These are phyloP conservation scores for Carapus acus DNA, from an alignment of 2,797 vertebrate species.

Conservation along the genomic window DNA sequence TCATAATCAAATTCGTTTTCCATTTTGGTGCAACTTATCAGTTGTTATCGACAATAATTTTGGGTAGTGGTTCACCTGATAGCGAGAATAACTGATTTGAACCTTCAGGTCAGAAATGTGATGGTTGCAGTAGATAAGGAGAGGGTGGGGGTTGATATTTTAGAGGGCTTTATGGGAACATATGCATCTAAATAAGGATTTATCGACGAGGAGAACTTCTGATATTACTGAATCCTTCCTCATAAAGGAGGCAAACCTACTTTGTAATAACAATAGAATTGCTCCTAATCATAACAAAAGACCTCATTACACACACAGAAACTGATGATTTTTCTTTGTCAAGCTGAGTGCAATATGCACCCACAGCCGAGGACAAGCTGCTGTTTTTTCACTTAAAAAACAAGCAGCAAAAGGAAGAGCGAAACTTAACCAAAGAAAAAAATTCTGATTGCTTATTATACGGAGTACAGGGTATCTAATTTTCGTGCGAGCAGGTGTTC, in stretches of 20 bases:
- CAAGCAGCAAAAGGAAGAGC: slow-evolving; percentile 10
- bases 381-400: slow-evolving; percentile 3
- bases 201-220: slow-evolving; percentile 1
- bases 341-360: slow-evolving; percentile 15
- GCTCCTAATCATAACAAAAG: slow-evolving; percentile 43
- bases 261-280: slow-evolving; percentile 24
- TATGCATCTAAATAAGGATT: slow-evolving; percentile 6
- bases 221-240: slow-evolving; percentile 20
- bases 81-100: no score
- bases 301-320: slow-evolving; percentile 28
- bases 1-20: no score
- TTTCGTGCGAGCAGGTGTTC: slow-evolving; percentile 15
- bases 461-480: slow-evolving; percentile 20
- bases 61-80: no score
- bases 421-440: slow-evolving; percentile 23
- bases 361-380: slow-evolving; percentile 3
- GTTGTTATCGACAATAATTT: no score
- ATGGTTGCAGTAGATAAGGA: neutral
- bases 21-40: no score
- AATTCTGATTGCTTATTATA: slow-evolving; percentile 3
- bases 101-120: neutral
- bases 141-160: slow-evolving; percentile 8
- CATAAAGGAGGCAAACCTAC: slow-evolving; percentile 21
- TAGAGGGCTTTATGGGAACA: neutral
- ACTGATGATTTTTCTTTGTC: slow-evolving; percentile 40